phyloP scores from a whole-genome alignment of 2,797 vertebrate genomes.

The Urosaurus nigricauda region DNA sequence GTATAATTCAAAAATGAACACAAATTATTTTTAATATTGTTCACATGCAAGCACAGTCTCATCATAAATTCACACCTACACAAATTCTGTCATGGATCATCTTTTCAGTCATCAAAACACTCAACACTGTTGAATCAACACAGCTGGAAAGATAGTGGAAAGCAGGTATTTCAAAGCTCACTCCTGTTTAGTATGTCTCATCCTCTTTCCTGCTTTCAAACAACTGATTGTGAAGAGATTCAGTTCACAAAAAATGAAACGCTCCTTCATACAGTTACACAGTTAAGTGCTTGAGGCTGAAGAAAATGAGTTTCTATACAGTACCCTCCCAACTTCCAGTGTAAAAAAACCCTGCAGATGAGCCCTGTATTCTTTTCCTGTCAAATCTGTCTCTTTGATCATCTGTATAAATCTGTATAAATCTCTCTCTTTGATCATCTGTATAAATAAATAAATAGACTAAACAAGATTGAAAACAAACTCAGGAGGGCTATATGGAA shows the following conservation, averaged over 20 bases:
- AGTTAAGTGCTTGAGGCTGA: not conserved
- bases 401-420: not conserved
- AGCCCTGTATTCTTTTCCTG: not conserved
- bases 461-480: not conserved
- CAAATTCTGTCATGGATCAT: not conserved
- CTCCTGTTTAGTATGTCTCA: not conserved
- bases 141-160: not conserved
- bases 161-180: slow-evolving; percentile 17
- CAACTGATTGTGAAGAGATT: not conserved
- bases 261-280: not conserved
- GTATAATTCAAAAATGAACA: slow-evolving; percentile 42
- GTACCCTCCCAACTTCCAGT: not conserved
- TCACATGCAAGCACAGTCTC: not conserved
- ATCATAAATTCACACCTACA: not conserved
- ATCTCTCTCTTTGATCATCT: not conserved
- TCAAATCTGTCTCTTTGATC: not conserved
- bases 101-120: slow-evolving; percentile 40
- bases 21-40: slow-evolving; percentile 19
- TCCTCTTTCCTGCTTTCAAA: not conserved
- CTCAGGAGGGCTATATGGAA: not conserved
- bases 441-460: not conserved
- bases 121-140: slow-evolving; percentile 33
- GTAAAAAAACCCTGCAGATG: not conserved
- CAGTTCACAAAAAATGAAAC: not conserved
- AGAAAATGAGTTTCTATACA: not conserved